Percentiles rank a stretch among this genome's conserved stretches.
Evolutionary conservation across 2,888 invertebrate species (phyloP).

Genomic region (Coleophora flavipennella): DNA sequence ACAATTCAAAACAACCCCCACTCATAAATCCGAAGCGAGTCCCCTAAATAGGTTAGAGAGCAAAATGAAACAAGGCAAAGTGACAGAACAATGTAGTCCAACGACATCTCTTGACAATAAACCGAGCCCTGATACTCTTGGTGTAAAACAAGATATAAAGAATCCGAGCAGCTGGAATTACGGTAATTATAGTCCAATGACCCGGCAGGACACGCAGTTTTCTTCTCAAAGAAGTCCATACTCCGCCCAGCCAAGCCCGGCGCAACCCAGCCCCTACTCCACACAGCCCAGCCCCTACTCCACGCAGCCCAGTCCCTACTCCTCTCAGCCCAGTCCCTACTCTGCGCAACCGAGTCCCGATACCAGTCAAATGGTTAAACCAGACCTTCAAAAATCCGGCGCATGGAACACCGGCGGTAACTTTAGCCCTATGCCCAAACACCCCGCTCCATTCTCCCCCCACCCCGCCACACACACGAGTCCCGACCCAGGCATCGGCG

Average conservation of each 20-base stretch:
- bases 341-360: slow-evolving; percentile 64
- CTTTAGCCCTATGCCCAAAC: slow-evolving; percentile 64
- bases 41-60: slow-evolving; percentile 57
- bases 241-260: slow-evolving; percentile 59
- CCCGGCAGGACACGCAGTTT: slow-evolving; percentile 56
- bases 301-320: slow-evolving; percentile 60
- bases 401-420: slow-evolving; percentile 63
- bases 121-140: slow-evolving; percentile 53
- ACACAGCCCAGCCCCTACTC: slow-evolving; percentile 62
- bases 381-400: slow-evolving; percentile 49
- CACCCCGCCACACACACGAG: slow-evolving; percentile 59
- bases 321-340: slow-evolving; percentile 63
- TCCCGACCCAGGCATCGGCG: slow-evolving; percentile 51
- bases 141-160: slow-evolving; percentile 53
- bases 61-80: slow-evolving; percentile 56
- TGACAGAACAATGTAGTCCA: slow-evolving; percentile 62
- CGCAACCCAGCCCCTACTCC: slow-evolving; percentile 64
- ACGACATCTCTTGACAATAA: slow-evolving; percentile 62
- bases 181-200: slow-evolving; percentile 61
- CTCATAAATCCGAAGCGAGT: slow-evolving; percentile 62
- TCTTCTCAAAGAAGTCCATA: slow-evolving; percentile 64
- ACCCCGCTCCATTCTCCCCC: slow-evolving; percentile 59
- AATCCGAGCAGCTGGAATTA: slow-evolving; percentile 59
- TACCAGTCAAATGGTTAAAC: slow-evolving; percentile 60
- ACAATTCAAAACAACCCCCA: slow-evolving; percentile 57